These are phyloP conservation scores for Barypeithes pellucidus DNA, from an alignment of 2,888 invertebrate species.

Conservation along the genomic window DNA sequence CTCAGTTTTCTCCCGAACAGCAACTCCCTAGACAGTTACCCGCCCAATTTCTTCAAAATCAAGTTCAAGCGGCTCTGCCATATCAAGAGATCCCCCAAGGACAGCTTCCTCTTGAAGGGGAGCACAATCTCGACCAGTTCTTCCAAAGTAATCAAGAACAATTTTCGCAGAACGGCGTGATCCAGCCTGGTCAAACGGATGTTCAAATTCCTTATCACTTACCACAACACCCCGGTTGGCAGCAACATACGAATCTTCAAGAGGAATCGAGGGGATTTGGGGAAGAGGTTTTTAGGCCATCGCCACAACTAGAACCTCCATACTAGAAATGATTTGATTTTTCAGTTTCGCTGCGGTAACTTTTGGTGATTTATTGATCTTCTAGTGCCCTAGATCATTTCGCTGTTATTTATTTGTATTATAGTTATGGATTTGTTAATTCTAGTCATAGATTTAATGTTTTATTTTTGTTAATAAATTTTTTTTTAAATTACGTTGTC, in stretches of 20 bases:
- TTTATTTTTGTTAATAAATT: slow-evolving; percentile 20
- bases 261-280: slow-evolving; percentile 41
- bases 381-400: background rate
- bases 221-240: slow-evolving; percentile 61
- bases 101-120: slow-evolving; percentile 54
- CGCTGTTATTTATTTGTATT: slow-evolving; percentile 12
- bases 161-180: slow-evolving; percentile 51
- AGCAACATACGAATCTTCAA: slow-evolving; percentile 30
- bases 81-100: slow-evolving; percentile 55
- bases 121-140: slow-evolving; percentile 28
- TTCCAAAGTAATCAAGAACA: slow-evolving; percentile 35
- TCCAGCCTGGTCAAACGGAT: slow-evolving; percentile 66
- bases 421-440: slow-evolving; percentile 1
- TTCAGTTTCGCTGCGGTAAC: background rate
- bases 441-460: slow-evolving; percentile 17
- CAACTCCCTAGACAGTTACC: slow-evolving; percentile 46
- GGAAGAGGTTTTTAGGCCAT: slow-evolving; percentile 59
- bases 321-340: slow-evolving; percentile 54
- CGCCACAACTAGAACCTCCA: slow-evolving; percentile 62
- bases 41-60: slow-evolving; percentile 43
- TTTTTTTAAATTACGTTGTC: background rate
- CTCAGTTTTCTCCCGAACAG: slow-evolving; percentile 52
- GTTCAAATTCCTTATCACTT: slow-evolving; percentile 65
- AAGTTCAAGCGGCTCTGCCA: slow-evolving; percentile 36
- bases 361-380: background rate